A percentile compares a stretch with the other conserved stretches of the same genome.
phyloP scores from a whole-genome alignment of 2,888 invertebrate species.

The Acanthosepion lycidas region DNA sequence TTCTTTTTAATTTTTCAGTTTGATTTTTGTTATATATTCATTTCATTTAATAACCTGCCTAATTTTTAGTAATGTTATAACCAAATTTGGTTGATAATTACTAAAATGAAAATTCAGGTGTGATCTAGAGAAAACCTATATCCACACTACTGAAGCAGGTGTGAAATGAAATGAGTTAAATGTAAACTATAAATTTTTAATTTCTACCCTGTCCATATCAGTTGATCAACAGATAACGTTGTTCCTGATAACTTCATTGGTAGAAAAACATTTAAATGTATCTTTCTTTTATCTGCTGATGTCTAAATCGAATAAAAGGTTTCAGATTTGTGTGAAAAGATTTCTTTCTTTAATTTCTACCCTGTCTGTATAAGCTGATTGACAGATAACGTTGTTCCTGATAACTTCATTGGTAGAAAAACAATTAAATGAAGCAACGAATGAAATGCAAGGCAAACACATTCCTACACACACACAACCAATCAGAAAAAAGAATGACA shows the following conservation, averaged over 20 bases:
- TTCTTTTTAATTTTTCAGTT: too few relatives aligned
- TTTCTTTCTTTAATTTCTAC: not conserved
- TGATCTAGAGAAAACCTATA: not conserved
- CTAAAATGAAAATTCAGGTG: not conserved
- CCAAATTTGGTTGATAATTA: not conserved
- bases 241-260: not conserved
- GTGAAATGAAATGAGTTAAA: not conserved
- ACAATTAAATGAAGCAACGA: not conserved
- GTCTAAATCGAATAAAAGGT: not conserved
- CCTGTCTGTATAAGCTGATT: not conserved
- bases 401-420: not conserved
- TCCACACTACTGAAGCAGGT: not conserved
- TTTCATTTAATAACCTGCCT: not conserved
- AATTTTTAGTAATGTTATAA: not conserved
- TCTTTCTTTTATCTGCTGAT: not conserved
- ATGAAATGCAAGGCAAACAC: not conserved
- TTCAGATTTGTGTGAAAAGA: not conserved
- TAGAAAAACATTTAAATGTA: not conserved
- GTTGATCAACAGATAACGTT: not conserved
- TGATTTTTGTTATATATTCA: not conserved
- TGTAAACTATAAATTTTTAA: not conserved
- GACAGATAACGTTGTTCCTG: not conserved
- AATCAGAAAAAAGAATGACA: not conserved
- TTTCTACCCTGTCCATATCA: not conserved
- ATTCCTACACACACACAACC: not conserved